Conservation (phyloP, 1,140 invertebrate genomes). For the Anastatus disparis region DNA sequence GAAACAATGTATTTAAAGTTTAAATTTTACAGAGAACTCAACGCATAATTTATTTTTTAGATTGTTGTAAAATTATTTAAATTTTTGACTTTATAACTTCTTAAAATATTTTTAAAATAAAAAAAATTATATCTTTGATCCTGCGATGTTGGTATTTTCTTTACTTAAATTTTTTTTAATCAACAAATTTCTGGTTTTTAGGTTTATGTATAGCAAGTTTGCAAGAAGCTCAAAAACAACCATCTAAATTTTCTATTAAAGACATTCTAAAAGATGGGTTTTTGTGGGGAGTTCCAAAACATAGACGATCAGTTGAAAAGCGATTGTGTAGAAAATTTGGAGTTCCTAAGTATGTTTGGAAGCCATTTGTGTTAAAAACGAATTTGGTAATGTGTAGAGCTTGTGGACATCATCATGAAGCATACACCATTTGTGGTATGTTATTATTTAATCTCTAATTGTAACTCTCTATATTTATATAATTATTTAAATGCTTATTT, state of each 20-base stretch:
- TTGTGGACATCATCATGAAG: conserved; percentile 86
- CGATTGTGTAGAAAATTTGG: conserved; percentile 79
- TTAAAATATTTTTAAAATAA: no score
- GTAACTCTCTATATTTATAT: no score
- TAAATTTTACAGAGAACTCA: no score
- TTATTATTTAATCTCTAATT: no score
- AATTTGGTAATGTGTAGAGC: conserved; percentile 79
- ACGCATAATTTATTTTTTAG: no score
- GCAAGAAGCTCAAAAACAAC: not conserved
- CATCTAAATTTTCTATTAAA: conserved; percentile 66
- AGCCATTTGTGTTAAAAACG: conserved; percentile 76
- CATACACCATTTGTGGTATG: conserved; percentile 82
- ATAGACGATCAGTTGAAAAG: conserved; percentile 79
- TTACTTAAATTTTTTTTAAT: no score
- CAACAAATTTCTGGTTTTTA: not conserved
- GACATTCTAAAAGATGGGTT: conserved; percentile 79
- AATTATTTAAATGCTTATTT: no score
- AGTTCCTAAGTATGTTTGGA: conserved; percentile 71
- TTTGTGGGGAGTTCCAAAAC: conserved; percentile 84
- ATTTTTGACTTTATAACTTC: no score
- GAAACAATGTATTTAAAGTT: no score
- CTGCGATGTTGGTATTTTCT: no score
- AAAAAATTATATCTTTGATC: no score
- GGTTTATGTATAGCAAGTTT: not conserved
- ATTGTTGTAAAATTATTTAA: no score